Evolutionary conservation across 2,888 invertebrate genomes (phyloP), one percentile per base, ranked within the genome.

Genomic region (Acrocera orbiculus): DNA sequence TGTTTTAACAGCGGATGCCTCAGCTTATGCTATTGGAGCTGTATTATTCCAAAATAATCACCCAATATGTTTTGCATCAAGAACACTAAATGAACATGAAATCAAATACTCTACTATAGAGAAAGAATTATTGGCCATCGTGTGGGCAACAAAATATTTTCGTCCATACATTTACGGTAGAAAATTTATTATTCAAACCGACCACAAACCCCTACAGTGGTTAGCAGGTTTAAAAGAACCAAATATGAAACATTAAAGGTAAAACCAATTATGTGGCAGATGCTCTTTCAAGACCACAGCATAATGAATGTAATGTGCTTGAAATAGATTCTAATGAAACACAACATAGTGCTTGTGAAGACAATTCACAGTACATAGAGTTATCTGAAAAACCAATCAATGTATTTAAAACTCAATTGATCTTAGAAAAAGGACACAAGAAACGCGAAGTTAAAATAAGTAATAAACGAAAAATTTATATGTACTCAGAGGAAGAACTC

Each of bases 141-240:
- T 40, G 1, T 40, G 36, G 36, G 38, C 36, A 4, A 35, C 28
- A 4, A 39, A 42, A 25, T 40, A 42, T 25, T 43, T 38, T 14
- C 39, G 40, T 22, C 37, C 40, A 1, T 41, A 42, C 16, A 2
- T 44, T 16, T 41, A 31, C n/a, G 42, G 40, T 2, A 13, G 37
- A 13, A 37, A 32, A 27, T 43, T 42, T 25, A 16, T 36, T 13
- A 22, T 37, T n/a, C 27, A 38, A 37, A 40, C 38, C 9, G 40
- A 39, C 34, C 40, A 42, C 15, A 32, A 38, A 26, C 41, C 41
- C 2, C 29, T 43, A 4, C 44, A 42, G 5, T 58, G 54, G 51
- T 33, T 58, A 0, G 48, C 52, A 43, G 48, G 41, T 2, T 24
- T 55, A 0, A 56, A 56, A 42, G 53, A 58, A 14, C 54, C 55